A percentile compares a stretch with the other conserved stretches of the same genome.
These are phyloP conservation scores for Eurystomus gularis DNA, from an alignment of 2,113 vertebrate species.

Conservation along the genomic window DNA sequence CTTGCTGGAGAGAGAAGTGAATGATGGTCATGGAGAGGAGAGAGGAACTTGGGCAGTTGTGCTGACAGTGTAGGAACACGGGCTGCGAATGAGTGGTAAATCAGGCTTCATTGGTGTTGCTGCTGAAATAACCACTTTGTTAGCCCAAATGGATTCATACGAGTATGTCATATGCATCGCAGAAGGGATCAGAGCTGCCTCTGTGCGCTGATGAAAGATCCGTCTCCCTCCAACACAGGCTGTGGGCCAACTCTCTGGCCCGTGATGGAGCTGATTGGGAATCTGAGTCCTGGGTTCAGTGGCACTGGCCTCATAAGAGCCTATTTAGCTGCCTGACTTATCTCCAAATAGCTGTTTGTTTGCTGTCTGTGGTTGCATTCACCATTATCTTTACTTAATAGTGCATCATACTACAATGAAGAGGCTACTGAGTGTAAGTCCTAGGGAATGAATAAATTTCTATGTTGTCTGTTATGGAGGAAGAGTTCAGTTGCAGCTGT, in stretches of 20 bases:
- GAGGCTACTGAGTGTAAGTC: neutral
- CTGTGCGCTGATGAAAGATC: neutral
- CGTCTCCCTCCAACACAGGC: neutral
- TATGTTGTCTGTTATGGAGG: neutral
- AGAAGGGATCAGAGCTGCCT: neutral
- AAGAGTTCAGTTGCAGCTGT: neutral
- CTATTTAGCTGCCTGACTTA: neutral
- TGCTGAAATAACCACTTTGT: neutral
- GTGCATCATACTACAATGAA: neutral
- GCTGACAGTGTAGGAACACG: neutral
- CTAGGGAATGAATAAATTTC: neutral
- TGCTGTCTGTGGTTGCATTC: neutral
- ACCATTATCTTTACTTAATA: neutral
- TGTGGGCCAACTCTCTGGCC: neutral
- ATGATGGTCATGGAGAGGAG: neutral
- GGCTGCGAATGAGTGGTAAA: neutral
- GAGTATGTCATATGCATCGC: accelerated
- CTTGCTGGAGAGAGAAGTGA: neutral
- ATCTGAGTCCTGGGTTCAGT: neutral
- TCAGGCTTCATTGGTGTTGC: neutral
- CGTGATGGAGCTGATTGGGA: neutral
- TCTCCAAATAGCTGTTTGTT: slow-evolving; percentile 18
- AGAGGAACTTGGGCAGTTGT: neutral
- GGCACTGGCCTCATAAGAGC: slow-evolving; percentile 2
- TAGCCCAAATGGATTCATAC: neutral